Evolutionary conservation across 2,888 invertebrate species (phyloP).

Genomic region (Drymonia ruficornis): DNA sequence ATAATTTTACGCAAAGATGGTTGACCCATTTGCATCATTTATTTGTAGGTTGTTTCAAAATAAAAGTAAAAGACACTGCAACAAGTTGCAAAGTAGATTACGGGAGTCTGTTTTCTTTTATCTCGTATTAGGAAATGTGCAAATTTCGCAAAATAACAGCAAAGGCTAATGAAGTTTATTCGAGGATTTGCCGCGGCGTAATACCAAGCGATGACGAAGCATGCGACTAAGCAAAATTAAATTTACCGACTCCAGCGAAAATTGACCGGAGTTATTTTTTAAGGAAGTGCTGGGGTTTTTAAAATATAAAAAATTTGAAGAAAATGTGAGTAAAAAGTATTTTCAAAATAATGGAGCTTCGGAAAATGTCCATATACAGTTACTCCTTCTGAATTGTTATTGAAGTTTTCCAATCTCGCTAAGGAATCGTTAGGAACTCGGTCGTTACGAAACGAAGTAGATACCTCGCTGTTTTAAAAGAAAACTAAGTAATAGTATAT

Average conservation of each 20-base stretch:
- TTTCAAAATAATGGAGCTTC: neutral
- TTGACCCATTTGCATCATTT: too few species aligned
- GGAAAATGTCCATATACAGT: neutral
- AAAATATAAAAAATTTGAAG: neutral
- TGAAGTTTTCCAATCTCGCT: neutral
- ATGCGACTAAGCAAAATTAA: conserved; percentile 43
- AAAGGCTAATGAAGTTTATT: conserved; percentile 38
- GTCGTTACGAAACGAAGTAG: neutral
- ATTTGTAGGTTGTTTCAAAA: too few species aligned
- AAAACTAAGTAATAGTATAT: too few species aligned
- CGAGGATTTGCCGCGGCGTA: conserved; percentile 29
- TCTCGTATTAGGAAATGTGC: conserved; percentile 19
- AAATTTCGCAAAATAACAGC: conserved; percentile 33
- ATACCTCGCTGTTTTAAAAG: too few species aligned
- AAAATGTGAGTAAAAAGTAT: neutral
- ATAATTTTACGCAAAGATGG: too few species aligned
- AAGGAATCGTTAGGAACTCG: neutral
- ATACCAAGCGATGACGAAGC: conserved; percentile 37
- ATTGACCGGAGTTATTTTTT: conserved; percentile 32
- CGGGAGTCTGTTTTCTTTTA: neutral
- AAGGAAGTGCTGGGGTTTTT: conserved; percentile 19
- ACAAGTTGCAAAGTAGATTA: neutral
- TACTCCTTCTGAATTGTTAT: neutral
- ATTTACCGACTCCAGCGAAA: conserved; percentile 34
- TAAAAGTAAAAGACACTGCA: too few species aligned